Evolutionary conservation across 1,140 invertebrate species (phyloP), one percentile per base, ranked within the genome.

Genomic region (Drosophila watanabei): DNA sequence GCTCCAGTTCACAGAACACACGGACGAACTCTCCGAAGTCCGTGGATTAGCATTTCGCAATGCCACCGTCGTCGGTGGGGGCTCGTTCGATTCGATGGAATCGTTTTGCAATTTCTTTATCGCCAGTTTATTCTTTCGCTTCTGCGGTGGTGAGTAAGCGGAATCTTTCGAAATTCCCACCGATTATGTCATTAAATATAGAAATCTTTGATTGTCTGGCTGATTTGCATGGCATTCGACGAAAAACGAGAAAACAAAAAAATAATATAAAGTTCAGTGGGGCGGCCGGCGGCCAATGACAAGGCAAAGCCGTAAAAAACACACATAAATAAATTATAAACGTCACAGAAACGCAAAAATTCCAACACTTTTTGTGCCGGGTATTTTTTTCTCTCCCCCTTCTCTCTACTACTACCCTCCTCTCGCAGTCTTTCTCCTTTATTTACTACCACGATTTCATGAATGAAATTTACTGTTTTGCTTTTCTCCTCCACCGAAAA

Each of bases 391-490:
- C 14, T 11, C 33, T 24, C 48, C 37, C 66, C 37, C n/a, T 7
- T 49, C 11, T 24, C 24, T 18, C 28, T 33, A 24, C 65, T 37
- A 13, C n/a, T 16, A 54, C 32, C 51, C 52, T 30, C 49, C 16
- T 24, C 52, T 20, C 20, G 5, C 54, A 13, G 35, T 63, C 30
- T 66, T 46, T 66, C 48, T 66, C 62, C 37, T 43, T 30, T 24
- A 65, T 41, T 62, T 43, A 63, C 69, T 52, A 72, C 70, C 28
- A 43, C 68, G 71, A 70, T 66, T 82, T 82, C 54, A 88, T 88
- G 85, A 89, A 89, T 89, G 85, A 89, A 89, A 79, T 85, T 89
- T 46, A 75, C 86, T 84, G 80, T 80, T 73, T 72, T 70, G 75
- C 70, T 73, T 45, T 77, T 65, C 63, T 48, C 41, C 52, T 30